phyloP scores from a whole-genome alignment of 2,888 invertebrate genomes.

The Gymnocheta viridis region DNA sequence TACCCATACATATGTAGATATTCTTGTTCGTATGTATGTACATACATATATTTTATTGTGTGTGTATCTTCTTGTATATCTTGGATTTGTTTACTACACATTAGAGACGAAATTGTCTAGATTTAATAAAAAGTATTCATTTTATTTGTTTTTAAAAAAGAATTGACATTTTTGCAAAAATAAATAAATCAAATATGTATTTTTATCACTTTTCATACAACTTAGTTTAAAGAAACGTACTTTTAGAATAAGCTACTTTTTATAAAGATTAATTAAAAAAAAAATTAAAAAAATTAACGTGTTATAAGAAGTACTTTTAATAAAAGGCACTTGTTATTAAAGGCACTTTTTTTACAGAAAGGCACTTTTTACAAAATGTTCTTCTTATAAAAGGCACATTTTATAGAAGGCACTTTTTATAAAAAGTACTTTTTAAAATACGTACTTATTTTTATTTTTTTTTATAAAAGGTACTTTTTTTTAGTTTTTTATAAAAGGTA shows the following conservation, averaged over 20 bases:
- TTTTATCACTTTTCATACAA: too few species aligned
- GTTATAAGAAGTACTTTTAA: not conserved
- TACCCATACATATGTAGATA: not conserved
- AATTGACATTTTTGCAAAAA: not conserved
- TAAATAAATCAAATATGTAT: too few species aligned
- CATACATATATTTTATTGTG: not conserved
- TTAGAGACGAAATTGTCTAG: constrained; percentile 9
- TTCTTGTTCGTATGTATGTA: not conserved
- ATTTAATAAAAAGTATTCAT: constrained; percentile 2
- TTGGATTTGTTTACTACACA: constrained; percentile 21
- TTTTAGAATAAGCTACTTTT: too few species aligned
- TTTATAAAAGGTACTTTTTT: too few species aligned
- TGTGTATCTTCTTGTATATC: not conserved
- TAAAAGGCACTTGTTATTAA: not conserved
- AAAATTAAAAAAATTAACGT: too few species aligned
- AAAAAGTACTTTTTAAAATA: too few species aligned
- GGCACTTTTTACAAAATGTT: not conserved
- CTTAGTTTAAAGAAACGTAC: too few species aligned
- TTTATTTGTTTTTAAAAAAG: not conserved
- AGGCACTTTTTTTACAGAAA: not conserved
- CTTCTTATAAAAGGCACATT: not conserved
- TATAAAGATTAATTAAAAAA: not conserved
- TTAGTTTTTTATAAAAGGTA: too few species aligned
- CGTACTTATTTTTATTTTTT: too few species aligned
- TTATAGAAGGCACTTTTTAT: not conserved